Evolutionary conservation across 1,140 invertebrate species (phyloP).

Genomic region (Venustaconcha ellipsiformis): DNA sequence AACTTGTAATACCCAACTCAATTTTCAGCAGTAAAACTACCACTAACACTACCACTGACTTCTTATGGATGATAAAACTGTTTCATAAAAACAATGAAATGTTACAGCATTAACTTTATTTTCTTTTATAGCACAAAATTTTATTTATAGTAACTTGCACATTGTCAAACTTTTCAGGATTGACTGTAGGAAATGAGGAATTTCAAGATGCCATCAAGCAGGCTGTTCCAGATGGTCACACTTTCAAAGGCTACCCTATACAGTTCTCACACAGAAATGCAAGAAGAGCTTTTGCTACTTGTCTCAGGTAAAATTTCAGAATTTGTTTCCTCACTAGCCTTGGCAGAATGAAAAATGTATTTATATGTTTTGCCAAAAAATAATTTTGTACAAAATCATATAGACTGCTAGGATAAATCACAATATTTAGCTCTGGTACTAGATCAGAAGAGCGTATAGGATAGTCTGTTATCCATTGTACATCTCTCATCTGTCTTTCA

Average conservation of each 20-base stretch:
- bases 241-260: conserved; percentile 70
- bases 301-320: conserved; percentile 53
- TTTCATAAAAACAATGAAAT: neutral
- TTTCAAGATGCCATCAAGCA: conserved; percentile 68
- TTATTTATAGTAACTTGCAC: neutral
- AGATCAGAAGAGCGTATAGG: no score
- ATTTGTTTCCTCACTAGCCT: no score
- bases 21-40: neutral
- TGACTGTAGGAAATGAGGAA: conserved; percentile 67
- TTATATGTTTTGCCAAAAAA: no score
- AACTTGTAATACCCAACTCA: neutral
- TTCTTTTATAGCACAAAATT: neutral
- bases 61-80: neutral
- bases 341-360: no score
- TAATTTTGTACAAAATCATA: no score
- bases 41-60: neutral
- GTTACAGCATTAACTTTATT: neutral
- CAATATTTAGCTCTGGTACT: no score
- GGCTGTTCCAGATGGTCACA: conserved; percentile 68
- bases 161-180: conserved; percentile 43
- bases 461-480: no score
- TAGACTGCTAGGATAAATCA: no score
- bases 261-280: conserved; percentile 69
- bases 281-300: conserved; percentile 60
- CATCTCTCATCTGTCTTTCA: no score